Percentiles rank a stretch among this genome's conserved stretches.
These are phyloP conservation scores for Dysidea cf. avara DNA, from an alignment of 37 sponge, comb jelly and placozoan species.

Conservation along the genomic window DNA sequence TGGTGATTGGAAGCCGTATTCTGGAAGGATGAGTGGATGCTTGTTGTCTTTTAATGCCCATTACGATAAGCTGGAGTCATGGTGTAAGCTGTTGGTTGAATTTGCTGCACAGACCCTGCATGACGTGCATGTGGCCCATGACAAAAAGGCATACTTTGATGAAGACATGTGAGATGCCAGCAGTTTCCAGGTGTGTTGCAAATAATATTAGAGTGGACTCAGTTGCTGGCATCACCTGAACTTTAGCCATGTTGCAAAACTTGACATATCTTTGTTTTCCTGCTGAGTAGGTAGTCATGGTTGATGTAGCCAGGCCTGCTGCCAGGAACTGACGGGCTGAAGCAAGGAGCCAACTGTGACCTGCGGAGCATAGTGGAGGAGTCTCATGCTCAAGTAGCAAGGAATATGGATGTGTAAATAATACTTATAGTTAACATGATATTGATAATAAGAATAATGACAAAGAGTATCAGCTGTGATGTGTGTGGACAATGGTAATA, in stretches of 20 bases:
- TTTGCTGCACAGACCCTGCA: constrained; percentile 4
- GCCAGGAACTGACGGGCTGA: constrained; percentile 2
- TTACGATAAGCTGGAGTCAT: constrained; percentile 23
- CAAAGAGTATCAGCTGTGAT: too few species aligned
- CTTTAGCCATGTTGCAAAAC: neutral
- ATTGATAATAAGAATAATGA: too few species aligned
- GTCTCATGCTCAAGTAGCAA: too few species aligned
- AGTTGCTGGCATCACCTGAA: constrained; percentile 1
- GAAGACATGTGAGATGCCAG: constrained; percentile 9
- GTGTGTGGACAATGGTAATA: too few species aligned
- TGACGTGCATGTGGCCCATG: constrained; percentile 31
- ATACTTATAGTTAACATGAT: too few species aligned
- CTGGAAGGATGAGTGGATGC: too few species aligned
- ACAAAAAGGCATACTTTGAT: constrained; percentile 49
- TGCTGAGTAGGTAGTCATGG: constrained; percentile 5
- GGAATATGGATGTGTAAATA: too few species aligned
- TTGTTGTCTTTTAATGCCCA: constrained; percentile 33
- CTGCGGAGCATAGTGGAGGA: too few species aligned
- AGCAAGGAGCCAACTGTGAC: constrained; percentile 2
- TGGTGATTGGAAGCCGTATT: too few species aligned
- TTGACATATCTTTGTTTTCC: neutral
- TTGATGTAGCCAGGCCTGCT: constrained; percentile 25
- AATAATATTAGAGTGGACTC: constrained; percentile 12
- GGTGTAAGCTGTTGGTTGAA: too few species aligned
- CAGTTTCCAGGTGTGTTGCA: constrained; percentile 20